These are phyloP conservation scores for Melipona bicolor DNA, from an alignment of 2,888 invertebrate species.

Conservation along the genomic window DNA sequence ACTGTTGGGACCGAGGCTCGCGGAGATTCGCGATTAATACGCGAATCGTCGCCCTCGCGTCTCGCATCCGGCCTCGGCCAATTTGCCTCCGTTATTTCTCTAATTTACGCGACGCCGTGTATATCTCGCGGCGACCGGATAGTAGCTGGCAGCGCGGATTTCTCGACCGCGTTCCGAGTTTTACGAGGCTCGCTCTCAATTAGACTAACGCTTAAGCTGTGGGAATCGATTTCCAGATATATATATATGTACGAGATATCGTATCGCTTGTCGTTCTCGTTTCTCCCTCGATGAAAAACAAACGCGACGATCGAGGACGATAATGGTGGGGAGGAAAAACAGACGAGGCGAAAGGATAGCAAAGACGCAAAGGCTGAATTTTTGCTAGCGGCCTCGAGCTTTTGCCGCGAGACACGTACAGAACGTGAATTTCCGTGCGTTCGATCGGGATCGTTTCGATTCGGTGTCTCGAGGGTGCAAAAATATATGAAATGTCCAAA, in stretches of 20 bases:
- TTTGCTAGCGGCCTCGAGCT: too few species aligned
- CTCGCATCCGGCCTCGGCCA: not conserved
- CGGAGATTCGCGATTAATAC: slow-evolving; percentile 23
- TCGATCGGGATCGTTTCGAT: too few species aligned
- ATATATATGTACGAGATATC: not conserved
- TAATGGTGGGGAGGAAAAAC: not conserved
- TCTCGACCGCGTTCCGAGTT: not conserved
- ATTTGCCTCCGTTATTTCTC: slow-evolving; percentile 5
- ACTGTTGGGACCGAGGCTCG: not conserved
- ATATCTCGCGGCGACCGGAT: not conserved
- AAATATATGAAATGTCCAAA: too few species aligned
- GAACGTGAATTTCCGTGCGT: too few species aligned
- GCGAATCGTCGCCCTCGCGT: slow-evolving; percentile 7
- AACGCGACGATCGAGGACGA: not conserved
- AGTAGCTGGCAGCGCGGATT: not conserved
- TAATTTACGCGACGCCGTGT: slow-evolving; percentile 8
- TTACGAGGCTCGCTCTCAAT: slow-evolving; percentile 14
- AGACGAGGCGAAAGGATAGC: not conserved
- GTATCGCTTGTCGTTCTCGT: not conserved
- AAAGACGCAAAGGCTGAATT: not conserved
- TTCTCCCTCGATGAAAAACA: not conserved
- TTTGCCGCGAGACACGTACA: too few species aligned
- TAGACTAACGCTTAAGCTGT: not conserved
- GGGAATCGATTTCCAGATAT: slow-evolving; percentile 1
- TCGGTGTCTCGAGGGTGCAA: too few species aligned